Evolutionary conservation across 2,888 invertebrate species (phyloP).

Genomic region (Yponomeuta evonymella): DNA sequence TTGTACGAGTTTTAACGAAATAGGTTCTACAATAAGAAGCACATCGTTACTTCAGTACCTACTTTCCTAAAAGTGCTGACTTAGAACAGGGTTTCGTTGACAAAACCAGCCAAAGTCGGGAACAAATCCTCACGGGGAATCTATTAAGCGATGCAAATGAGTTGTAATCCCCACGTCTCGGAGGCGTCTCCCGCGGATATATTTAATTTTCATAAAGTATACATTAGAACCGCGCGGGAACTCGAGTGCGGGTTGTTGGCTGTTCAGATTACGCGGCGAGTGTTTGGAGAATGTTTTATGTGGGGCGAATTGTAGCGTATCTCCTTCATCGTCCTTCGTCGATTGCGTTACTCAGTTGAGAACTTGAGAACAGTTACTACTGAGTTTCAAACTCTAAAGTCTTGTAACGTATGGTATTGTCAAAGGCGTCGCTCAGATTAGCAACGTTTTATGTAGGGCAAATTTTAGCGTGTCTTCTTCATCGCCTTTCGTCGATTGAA

Average conservation of each 20-base stretch:
- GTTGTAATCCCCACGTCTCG: conserved; percentile 66
- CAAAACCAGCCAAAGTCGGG: conserved; percentile 30
- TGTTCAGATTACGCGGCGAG: neutral
- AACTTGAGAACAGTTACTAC: too few species aligned
- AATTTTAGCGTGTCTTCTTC: too few species aligned
- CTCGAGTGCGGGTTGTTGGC: neutral
- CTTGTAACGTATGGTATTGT: too few species aligned
- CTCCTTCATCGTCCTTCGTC: too few species aligned
- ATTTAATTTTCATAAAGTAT: conserved; percentile 76
- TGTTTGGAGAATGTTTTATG: neutral
- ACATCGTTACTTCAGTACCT: neutral
- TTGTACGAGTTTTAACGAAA: too few species aligned
- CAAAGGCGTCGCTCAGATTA: too few species aligned
- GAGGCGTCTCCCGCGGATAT: conserved; percentile 57
- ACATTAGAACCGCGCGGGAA: conserved; percentile 49
- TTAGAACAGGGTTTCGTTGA: conserved; percentile 24
- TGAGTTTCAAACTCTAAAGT: too few species aligned
- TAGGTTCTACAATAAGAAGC: too few species aligned
- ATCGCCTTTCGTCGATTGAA: too few species aligned
- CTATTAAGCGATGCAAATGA: conserved; percentile 75
- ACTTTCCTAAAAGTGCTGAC: neutral
- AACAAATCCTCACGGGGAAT: conserved; percentile 71
- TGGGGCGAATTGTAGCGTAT: neutral
- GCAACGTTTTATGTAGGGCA: too few species aligned
- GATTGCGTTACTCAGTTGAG: too few species aligned